A percentile compares a stretch with the other conserved stretches of the same genome.
phyloP scores from a whole-genome alignment of 2,888 invertebrate genomes.

The Calameuta pallipes region DNA sequence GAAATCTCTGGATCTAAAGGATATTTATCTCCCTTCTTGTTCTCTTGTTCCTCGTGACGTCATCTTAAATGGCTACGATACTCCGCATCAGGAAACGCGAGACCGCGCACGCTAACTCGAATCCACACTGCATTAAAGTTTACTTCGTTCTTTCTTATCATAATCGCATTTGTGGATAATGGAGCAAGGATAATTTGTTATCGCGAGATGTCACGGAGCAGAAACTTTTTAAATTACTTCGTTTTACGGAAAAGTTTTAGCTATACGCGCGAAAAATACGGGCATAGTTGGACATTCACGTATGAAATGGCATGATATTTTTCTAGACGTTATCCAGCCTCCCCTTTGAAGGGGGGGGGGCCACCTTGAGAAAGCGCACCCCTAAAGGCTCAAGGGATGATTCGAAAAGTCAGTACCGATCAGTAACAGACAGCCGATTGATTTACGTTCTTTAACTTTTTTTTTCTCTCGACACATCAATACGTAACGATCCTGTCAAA shows the following conservation, averaged over 20 bases:
- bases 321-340: conserved; percentile 5
- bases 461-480: not conserved
- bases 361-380: not conserved
- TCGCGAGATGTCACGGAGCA: conserved; percentile 63
- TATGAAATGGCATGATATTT: conserved; percentile 33
- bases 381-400: not conserved
- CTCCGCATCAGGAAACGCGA: not conserved
- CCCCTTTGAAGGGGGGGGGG: not conserved
- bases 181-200: conserved; percentile 65
- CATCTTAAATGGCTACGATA: not conserved
- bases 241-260: conserved; percentile 57
- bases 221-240: conserved; percentile 66
- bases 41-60: not conserved
- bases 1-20: not conserved
- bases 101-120: conserved; percentile 26
- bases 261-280: conserved; percentile 50
- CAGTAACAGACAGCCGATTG: not conserved
- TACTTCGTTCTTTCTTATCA: conserved; percentile 63
- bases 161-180: conserved; percentile 66
- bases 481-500: not conserved
- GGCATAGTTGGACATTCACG: conserved; percentile 54
- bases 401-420: not conserved
- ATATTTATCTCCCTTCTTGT: not conserved
- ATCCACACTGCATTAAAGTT: conserved; percentile 56
- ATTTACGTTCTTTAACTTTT: not conserved